These are phyloP conservation scores for Melieria omissa DNA, from an alignment of 2,888 invertebrate species.

Conservation along the genomic window DNA sequence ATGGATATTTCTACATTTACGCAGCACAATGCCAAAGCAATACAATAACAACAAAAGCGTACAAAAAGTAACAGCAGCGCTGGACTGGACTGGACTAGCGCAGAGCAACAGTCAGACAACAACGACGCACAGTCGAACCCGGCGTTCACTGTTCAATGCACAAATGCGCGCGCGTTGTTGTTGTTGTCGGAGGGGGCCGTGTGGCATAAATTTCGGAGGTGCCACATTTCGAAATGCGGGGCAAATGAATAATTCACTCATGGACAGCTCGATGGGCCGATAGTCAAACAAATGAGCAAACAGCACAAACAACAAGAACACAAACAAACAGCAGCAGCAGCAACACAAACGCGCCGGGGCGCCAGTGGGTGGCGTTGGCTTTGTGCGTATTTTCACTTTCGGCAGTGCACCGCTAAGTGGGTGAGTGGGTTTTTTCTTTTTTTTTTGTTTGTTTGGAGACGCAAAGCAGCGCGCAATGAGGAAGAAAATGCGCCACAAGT, in stretches of 20 bases:
- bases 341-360: background rate
- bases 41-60: background rate
- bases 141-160: too few species aligned
- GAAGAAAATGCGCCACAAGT: too few species aligned
- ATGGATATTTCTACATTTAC: slow-evolving; percentile 42
- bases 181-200: too few species aligned
- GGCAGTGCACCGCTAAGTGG: too few species aligned
- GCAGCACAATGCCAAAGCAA: background rate
- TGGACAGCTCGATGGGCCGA: slow-evolving; percentile 10
- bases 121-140: too few species aligned
- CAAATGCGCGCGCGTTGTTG: too few species aligned
- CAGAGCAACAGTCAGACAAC: too few species aligned
- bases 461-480: too few species aligned
- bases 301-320: background rate
- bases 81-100: background rate
- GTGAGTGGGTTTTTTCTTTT: too few species aligned
- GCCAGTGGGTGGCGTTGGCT: too few species aligned
- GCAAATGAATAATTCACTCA: slow-evolving; percentile 32
- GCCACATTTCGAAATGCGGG: slow-evolving; percentile 32
- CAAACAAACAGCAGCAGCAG: background rate
- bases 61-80: slow-evolving; percentile 9
- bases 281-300: slow-evolving; percentile 20
- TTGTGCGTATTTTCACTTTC: too few species aligned
- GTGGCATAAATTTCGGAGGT: background rate
- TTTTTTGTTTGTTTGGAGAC: too few species aligned